phyloP scores from a whole-genome alignment of 2,113 vertebrate species.

The Todiramphus saurophagus region DNA sequence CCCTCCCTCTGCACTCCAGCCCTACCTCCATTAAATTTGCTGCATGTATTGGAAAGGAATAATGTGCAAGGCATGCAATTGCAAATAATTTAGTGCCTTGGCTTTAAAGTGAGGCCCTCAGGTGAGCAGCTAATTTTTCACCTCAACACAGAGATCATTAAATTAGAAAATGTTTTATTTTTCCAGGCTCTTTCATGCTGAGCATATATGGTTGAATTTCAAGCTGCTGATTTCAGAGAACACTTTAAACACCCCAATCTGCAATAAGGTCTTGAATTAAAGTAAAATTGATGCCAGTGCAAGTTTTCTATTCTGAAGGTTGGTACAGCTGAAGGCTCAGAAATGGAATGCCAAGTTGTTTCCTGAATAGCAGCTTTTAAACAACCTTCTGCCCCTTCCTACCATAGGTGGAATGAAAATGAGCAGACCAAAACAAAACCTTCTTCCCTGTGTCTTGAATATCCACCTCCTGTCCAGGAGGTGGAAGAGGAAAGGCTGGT shows the following conservation, averaged over 20 bases:
- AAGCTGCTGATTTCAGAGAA: not conserved
- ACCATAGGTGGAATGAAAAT: not conserved
- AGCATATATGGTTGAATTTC: not conserved
- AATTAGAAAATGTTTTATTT: conserved; percentile 38
- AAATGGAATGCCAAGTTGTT: not conserved
- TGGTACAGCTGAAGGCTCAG: not conserved
- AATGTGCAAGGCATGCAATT: not conserved
- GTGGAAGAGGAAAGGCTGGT: not conserved
- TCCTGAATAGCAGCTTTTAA: not conserved
- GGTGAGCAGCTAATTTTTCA: conserved; percentile 45
- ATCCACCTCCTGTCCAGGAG: not conserved
- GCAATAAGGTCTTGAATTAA: not conserved
- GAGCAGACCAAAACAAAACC: not conserved
- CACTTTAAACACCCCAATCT: not conserved
- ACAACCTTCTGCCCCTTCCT: not conserved
- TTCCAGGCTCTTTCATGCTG: not conserved
- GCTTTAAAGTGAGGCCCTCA: conserved; percentile 11
- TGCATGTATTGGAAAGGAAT: not conserved
- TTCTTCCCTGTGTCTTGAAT: not conserved
- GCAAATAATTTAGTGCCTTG: conserved; percentile 39
- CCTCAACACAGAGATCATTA: not conserved
- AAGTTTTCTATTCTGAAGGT: not conserved
- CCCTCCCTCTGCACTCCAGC: not conserved
- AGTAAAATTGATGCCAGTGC: not conserved
- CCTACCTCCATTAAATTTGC: not conserved